Percentiles rank a stretch among this genome's conserved stretches.
phyloP scores from a whole-genome alignment of 2,888 invertebrate species.

The Cistogaster globosa region DNA sequence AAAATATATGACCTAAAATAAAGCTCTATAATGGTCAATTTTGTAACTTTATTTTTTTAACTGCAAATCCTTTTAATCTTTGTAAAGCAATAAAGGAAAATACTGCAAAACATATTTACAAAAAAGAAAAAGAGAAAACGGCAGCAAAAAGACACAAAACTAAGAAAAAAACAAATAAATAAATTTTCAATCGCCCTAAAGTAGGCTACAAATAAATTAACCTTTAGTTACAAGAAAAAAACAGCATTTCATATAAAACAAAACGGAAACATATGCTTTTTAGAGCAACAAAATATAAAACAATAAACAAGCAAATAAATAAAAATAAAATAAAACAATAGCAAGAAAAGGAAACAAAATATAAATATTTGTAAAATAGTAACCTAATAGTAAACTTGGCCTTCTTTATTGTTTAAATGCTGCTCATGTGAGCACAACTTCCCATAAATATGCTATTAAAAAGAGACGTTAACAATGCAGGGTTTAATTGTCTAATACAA shows the following conservation, averaged over 20 bases:
- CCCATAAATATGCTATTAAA: conserved; percentile 42
- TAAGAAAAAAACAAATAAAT: conserved; percentile 36
- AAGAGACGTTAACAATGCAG: not conserved
- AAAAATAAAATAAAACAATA: conserved; percentile 17
- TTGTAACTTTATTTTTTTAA: conserved; percentile 20
- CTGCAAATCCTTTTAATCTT: conserved; percentile 54
- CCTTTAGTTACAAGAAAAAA: not conserved
- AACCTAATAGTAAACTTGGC: conserved; percentile 67
- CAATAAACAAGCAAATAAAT: conserved; percentile 40
- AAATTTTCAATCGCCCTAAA: conserved; percentile 52
- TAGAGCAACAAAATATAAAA: conserved; percentile 25
- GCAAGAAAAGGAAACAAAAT: conserved; percentile 1
- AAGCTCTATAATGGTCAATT: conserved; percentile 56
- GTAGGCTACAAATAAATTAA: conserved; percentile 62
- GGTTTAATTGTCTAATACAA: conserved; percentile 65
- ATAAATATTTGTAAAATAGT: conserved; percentile 55
- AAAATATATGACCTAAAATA: conserved; percentile 46
- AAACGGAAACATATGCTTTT: conserved; percentile 27
- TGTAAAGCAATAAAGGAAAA: conserved; percentile 55
- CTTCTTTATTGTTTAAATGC: conserved; percentile 39
- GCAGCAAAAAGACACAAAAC: not conserved
- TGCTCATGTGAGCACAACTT: conserved; percentile 31
- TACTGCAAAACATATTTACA: conserved; percentile 2
- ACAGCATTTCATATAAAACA: not conserved
- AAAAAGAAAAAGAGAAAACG: not conserved